Evolutionary conservation across 2,888 invertebrate species (phyloP).

Genomic region (Hoplodrina blanda): DNA sequence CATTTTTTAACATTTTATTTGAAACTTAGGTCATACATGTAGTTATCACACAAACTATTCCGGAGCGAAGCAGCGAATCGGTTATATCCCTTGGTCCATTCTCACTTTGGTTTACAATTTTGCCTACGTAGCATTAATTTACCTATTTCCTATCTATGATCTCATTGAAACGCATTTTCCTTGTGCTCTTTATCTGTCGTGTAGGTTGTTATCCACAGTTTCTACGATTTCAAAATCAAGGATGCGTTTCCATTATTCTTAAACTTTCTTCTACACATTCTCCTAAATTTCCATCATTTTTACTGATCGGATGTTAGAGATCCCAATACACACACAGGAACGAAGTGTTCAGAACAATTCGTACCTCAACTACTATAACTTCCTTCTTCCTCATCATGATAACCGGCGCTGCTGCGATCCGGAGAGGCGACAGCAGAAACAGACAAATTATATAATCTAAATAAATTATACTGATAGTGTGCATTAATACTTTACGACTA

Average conservation of each 20-base stretch:
- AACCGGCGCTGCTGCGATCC: conserved; percentile 70
- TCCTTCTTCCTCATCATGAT: conserved; percentile 9
- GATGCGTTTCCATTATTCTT: no score
- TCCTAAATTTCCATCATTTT: neutral
- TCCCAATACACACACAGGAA: neutral
- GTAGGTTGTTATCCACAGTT: no score
- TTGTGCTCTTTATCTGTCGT: neutral
- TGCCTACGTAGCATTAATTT: neutral
- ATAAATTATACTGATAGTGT: conserved; percentile 45
- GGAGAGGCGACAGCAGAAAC: conserved; percentile 71
- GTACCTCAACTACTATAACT: neutral
- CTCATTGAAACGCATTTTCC: neutral
- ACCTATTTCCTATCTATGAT: no score
- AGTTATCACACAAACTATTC: conserved; percentile 77
- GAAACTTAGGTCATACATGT: neutral
- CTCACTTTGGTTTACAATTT: conserved; percentile 30
- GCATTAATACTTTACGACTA: conserved; percentile 42
- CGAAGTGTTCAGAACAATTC: conserved; percentile 22
- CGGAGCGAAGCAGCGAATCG: conserved; percentile 75
- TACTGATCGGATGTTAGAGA: conserved; percentile 1
- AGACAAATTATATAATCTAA: conserved; percentile 31
- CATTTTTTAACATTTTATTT: conserved; percentile 78
- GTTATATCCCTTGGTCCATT: conserved; percentile 70
- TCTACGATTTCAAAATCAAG: no score
- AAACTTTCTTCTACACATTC: neutral